phyloP scores from a whole-genome alignment of 2,113 vertebrate genomes.

The Mormyrus lacerda region DNA sequence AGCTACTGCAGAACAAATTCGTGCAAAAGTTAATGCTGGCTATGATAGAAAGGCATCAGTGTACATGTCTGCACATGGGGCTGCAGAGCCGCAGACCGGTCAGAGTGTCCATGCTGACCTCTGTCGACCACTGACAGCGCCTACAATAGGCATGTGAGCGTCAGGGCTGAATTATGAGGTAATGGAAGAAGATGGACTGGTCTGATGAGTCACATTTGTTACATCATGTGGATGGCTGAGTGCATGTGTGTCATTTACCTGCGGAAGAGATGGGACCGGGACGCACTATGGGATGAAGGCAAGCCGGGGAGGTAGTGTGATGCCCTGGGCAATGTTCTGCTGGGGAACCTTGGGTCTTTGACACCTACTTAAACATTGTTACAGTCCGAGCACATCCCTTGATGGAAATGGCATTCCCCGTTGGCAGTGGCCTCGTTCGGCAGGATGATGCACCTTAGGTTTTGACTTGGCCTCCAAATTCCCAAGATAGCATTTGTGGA shows the following conservation, averaged over 20 bases:
- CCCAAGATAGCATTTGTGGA: neutral
- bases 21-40: neutral
- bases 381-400: neutral
- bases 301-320: too few relatives aligned
- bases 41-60: neutral
- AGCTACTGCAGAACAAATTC: neutral
- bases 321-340: too few relatives aligned
- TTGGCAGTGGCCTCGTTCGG: neutral
- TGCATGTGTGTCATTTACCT: neutral
- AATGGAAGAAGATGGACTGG: neutral
- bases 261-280: neutral
- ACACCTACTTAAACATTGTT: neutral
- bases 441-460: neutral
- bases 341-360: neutral
- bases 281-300: too few relatives aligned
- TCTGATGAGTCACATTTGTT: neutral
- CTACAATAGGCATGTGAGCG: neutral
- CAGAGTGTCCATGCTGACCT: neutral
- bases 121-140: neutral
- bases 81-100: neutral
- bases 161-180: neutral
- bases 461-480: neutral
- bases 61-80: neutral
- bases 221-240: neutral
- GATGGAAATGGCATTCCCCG: neutral